Evolutionary conservation across 2,888 invertebrate genomes (phyloP).

Genomic region (Eupeodes luniger): DNA sequence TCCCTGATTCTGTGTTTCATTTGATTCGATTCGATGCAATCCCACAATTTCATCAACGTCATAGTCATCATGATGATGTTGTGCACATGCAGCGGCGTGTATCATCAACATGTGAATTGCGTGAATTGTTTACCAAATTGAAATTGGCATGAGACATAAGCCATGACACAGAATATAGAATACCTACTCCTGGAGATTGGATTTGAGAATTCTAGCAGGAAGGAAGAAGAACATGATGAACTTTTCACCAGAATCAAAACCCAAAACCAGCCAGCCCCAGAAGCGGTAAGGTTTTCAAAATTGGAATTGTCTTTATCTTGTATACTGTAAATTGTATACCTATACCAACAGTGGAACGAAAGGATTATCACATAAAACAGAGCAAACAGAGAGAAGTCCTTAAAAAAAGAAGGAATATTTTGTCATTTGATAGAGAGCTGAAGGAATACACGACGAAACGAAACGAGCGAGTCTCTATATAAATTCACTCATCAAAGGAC

Average conservation of each 20-base stretch:
- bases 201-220: background rate
- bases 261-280: background rate
- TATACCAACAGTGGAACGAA: background rate
- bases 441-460: background rate
- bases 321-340: no score
- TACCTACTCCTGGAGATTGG: background rate
- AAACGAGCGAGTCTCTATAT: background rate
- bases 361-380: background rate
- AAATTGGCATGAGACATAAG: conserved; percentile 24
- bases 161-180: background rate
- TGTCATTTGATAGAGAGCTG: conserved; percentile 6
- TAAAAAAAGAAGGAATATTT: conserved; percentile 25
- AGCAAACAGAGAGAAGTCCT: background rate
- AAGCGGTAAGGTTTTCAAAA: conserved; percentile 1
- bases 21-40: background rate
- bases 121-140: conserved; percentile 63
- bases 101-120: conserved; percentile 37
- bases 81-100: background rate
- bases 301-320: conserved; percentile 15
- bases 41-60: conserved; percentile 9
- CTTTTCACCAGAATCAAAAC: conserved; percentile 1
- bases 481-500: conserved; percentile 30
- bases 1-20: background rate
- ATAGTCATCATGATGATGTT: background rate
- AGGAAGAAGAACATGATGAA: conserved; percentile 27